Percentiles rank a stretch among this genome's conserved stretches.
Evolutionary conservation across 1,140 invertebrate species (phyloP).

Genomic region (Brachionus paranguensis): DNA sequence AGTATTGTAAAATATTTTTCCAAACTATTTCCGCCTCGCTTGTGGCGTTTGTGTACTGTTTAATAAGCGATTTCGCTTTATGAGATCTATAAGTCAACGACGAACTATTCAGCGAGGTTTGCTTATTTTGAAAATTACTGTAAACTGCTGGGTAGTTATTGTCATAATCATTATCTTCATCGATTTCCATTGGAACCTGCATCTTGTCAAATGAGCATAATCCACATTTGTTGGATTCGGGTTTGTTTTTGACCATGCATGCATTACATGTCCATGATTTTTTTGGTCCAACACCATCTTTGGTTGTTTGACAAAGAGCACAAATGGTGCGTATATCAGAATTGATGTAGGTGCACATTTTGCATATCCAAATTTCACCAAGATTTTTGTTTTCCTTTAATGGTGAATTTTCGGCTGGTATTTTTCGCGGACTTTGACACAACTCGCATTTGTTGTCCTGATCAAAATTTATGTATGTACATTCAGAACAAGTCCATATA

Average conservation of each 20-base stretch:
- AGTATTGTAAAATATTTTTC: constrained; percentile 37
- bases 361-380: not conserved
- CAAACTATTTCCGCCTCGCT: constrained; percentile 13
- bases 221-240: not conserved
- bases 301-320: not conserved
- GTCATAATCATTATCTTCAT: not conserved
- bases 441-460: not conserved
- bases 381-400: not conserved
- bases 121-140: not conserved
- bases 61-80: constrained; percentile 25
- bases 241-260: not conserved
- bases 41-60: not conserved
- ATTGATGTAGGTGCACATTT: constrained; percentile 8
- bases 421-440: not conserved
- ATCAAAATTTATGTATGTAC: constrained; percentile 27
- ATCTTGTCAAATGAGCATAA: not conserved
- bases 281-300: not conserved
- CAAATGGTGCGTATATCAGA: not conserved
- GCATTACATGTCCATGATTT: not conserved
- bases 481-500: constrained; percentile 15
- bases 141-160: not conserved
- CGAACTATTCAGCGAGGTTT: not conserved
- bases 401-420: not conserved
- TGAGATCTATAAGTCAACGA: not conserved
- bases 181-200: not conserved